A percentile compares a stretch with the other conserved stretches of the same genome.
These are phyloP conservation scores for Corythaixoides concolor DNA, from an alignment of 2,113 vertebrate genomes.

Conservation along the genomic window DNA sequence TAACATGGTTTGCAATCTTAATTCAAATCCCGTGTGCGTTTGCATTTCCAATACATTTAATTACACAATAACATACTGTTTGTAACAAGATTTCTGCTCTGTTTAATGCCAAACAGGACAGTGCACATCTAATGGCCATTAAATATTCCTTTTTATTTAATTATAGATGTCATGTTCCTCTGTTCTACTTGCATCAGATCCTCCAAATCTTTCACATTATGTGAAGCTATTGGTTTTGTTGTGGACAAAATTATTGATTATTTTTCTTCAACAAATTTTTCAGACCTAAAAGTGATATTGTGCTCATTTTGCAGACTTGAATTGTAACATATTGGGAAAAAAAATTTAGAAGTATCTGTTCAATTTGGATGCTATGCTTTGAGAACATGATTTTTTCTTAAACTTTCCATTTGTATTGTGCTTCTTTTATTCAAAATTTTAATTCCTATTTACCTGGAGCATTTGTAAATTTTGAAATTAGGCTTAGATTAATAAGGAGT, in stretches of 20 bases:
- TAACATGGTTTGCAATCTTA: neutral
- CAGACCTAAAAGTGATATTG: neutral
- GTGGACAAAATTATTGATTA: neutral
- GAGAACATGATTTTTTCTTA: neutral
- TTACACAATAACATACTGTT: constrained; percentile 7
- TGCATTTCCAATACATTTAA: constrained; percentile 37
- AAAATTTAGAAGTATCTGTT: neutral
- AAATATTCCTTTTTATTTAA: constrained; percentile 19
- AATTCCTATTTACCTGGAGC: neutral
- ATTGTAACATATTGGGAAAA: neutral
- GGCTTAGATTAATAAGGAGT: neutral
- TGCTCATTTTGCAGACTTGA: neutral
- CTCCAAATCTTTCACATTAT: neutral
- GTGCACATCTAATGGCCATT: neutral
- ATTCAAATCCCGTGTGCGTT: neutral
- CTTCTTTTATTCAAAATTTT: neutral
- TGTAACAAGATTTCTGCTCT: constrained; percentile 27
- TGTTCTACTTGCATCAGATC: constrained; percentile 3
- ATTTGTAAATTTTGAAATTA: neutral
- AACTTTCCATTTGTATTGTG: rapidly evolving
- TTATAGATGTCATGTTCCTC: constrained; percentile 12
- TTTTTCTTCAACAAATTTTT: neutral
- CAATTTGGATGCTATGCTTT: neutral
- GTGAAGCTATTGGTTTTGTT: neutral
- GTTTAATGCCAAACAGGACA: constrained; percentile 19